Conservation (phyloP, 1,140 invertebrate genomes). For the Chrysopa pallens region DNA sequence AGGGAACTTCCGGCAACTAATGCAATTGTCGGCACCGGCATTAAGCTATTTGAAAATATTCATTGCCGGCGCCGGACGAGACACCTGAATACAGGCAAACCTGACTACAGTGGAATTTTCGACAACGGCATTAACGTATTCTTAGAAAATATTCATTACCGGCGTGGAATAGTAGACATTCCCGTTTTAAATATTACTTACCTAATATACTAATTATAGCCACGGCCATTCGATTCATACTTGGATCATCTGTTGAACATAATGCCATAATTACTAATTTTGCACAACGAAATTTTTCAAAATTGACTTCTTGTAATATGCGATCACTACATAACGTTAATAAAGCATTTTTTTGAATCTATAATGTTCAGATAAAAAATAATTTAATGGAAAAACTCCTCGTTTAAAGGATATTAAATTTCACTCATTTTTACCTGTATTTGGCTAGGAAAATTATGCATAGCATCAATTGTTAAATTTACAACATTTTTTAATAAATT, state of each 20-base stretch:
- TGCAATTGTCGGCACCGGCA: too few species aligned
- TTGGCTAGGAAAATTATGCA: constrained; percentile 53
- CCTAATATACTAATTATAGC: constrained; percentile 62
- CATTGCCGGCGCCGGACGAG: too few species aligned
- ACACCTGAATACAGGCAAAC: not conserved
- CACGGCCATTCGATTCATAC: constrained; percentile 66
- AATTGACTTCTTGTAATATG: constrained; percentile 57
- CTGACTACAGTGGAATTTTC: too few species aligned
- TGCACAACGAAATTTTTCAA: constrained; percentile 55
- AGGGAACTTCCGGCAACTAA: too few species aligned
- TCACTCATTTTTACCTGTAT: constrained; percentile 24
- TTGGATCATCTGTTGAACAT: constrained; percentile 49
- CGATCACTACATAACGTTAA: constrained; percentile 62
- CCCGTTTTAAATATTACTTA: constrained; percentile 7
- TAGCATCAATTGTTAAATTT: constrained; percentile 46
- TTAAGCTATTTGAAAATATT: too few species aligned
- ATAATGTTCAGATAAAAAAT: constrained; percentile 9
- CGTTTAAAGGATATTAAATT: not conserved
- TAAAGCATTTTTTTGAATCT: constrained; percentile 63
- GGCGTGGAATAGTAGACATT: not conserved
- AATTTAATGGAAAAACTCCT: not conserved
- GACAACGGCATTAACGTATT: too few species aligned
- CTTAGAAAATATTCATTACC: too few species aligned
- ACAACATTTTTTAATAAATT: constrained; percentile 45
- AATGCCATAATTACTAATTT: constrained; percentile 59